Base-by-base conservation (phyloP, 2,113 vertebrate genomes). In the Rattus rattus region DNA sequence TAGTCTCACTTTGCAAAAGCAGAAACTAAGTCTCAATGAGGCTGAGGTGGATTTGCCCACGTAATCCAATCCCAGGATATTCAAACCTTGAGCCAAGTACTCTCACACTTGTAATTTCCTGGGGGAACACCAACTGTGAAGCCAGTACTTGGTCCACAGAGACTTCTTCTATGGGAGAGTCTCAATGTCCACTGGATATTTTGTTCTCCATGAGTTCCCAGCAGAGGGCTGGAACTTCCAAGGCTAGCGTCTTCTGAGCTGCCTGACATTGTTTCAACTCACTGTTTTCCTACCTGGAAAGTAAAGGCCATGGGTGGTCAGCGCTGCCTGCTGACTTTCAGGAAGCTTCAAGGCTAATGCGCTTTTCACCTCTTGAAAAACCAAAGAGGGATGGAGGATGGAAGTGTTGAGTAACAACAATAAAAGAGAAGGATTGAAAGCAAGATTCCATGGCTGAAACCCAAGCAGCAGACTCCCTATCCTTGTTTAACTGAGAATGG, bases 241-340 rank as follows among this genome's bases (percentile, higher is more conserved):
- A 24, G 33, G 49, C 28, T 49, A 69, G 61, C 69, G 8, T 90
- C 79, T 87, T 70, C 56, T 33, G 24, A 10, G 43, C 63, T 92
- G 49, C 84, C 90, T 88, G 13, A 56, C 69, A 93, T 47, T 61
- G 56, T 86, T 94, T 96, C 86, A 65, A 93, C 10, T 43, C 61
- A 13, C 72, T 85, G 61, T 92, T 96, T 94, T 94, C 83, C 17
- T 72, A 56, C 61, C 33, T 73, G 67, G 86, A 98, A 95, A 92
- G 52, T 73, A 84, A 92, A 90, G 80, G 39, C 52, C 76, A n/a
- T 85, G 52, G 65, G 33, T 81, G 11, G 81, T 94, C 67, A 54
- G 73, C 33, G 11, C 19, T 39, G 33, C 67, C 88, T 56, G 12
- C 12, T 20, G 83, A 81, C 49, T 63, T 81, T 79, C 12, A 43